phyloP scores from a whole-genome alignment of 2,797 vertebrate genomes.

The Hephaestus fuliginosus region DNA sequence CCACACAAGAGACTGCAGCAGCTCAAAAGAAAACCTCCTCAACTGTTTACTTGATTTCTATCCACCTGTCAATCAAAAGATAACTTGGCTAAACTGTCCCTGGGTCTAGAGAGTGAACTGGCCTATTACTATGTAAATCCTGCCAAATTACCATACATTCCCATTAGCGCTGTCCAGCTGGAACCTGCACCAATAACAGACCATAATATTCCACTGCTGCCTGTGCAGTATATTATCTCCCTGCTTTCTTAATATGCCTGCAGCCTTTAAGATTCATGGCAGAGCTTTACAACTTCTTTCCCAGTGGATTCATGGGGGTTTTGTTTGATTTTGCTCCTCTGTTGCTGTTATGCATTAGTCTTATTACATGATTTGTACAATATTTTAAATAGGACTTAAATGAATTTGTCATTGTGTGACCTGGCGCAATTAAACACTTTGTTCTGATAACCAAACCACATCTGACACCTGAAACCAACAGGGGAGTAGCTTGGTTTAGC shows the following conservation, averaged over 20 bases:
- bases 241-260: conserved; percentile 6
- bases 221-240: conserved; percentile 12
- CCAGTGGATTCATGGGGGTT: background rate
- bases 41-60: conserved; percentile 6
- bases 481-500: background rate
- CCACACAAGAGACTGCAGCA: background rate
- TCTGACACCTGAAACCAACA: background rate
- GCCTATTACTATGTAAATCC: conserved; percentile 62
- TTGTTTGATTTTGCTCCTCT: background rate
- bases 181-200: conserved; percentile 19
- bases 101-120: conserved; percentile 24
- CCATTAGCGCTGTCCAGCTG: conserved; percentile 32
- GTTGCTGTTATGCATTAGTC: background rate
- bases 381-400: background rate
- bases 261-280: background rate
- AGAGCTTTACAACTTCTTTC: background rate
- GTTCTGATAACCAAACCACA: background rate
- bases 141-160: conserved; percentile 34
- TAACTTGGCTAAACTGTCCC: conserved; percentile 32
- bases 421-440: background rate
- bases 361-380: background rate
- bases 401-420: background rate
- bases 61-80: conserved; percentile 48
- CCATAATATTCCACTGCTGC: conserved; percentile 1
- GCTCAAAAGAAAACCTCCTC: background rate